Evolutionary conservation across 2,797 vertebrate species (phyloP), one percentile per base, ranked within the genome.

Genomic region (Sebastes cheni): DNA sequence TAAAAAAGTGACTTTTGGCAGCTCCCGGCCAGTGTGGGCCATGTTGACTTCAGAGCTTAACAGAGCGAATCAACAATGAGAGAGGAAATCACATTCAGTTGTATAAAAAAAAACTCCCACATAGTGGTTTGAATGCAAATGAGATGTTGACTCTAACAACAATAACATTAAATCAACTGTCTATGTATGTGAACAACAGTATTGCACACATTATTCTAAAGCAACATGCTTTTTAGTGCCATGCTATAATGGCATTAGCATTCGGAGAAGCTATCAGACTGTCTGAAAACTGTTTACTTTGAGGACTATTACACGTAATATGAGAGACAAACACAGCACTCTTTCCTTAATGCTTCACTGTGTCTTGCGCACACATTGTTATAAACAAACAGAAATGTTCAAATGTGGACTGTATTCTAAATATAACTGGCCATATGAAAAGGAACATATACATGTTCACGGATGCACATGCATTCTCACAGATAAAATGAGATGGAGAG

Each of bases 251-350:
- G 70, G 30, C 20, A 58, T 86, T 67, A 82, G 36, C 56, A 74
- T 82, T 76, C 69, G 27, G 66, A 67, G 13, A 66, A 20, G 50
- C 50, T 62, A 75, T 72, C 70, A 72, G 67, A 75, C 75, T 13
- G 67, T 77, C 74, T 61, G 72, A 86, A 58, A 77, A 71, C 23
- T 56, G 59, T 67, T 68, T 64, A 76, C 39, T 79, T 76, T 68
- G 11, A 60, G 60, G 30, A 76, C 68, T 42, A 25, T 72, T 79
- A 64, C 12, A n/a, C 72, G 82, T 79, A 90, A 91, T 60, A 55
- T 67, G 80, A 91, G 83, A 85, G 52, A 88, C 32, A 72, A 20
- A 61, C 14, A 32, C 65, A 34, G 42, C 2, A 14, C 20, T 71
- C 22, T 71, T 66, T 71, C 39, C 23, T 52, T 52, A 68, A 81